Evolutionary conservation across 1,140 invertebrate species (phyloP).

Genomic region (Zaprionus inermis): DNA sequence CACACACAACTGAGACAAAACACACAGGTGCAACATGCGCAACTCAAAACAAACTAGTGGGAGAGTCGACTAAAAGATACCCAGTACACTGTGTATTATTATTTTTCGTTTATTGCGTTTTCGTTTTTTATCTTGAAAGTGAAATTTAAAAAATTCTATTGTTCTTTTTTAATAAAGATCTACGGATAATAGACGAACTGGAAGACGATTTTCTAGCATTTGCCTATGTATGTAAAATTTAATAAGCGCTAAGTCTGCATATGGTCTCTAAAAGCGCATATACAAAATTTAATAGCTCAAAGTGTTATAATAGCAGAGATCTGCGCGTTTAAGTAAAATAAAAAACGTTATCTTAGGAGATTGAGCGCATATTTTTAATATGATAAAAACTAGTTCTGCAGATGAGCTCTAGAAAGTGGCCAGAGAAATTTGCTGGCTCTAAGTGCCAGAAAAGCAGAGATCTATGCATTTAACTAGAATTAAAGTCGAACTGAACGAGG

Average conservation of each 20-base stretch:
- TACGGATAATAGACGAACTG: too few relatives aligned
- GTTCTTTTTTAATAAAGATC: too few relatives aligned
- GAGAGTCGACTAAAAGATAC: background rate
- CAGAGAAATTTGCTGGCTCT: background rate
- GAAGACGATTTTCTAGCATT: too few relatives aligned
- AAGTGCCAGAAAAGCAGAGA: background rate
- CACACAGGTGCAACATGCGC: slow-evolving; percentile 55
- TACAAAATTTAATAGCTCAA: background rate
- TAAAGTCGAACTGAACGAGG: background rate
- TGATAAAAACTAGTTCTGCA: background rate
- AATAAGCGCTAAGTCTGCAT: background rate
- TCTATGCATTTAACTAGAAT: background rate
- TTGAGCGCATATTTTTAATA: too few relatives aligned
- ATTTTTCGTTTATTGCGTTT: too few relatives aligned
- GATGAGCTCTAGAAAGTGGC: background rate
- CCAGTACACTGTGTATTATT: too few relatives aligned
- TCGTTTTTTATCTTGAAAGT: too few relatives aligned
- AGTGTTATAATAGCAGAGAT: too few relatives aligned
- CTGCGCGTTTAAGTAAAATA: too few relatives aligned
- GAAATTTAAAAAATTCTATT: too few relatives aligned
- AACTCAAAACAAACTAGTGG: background rate
- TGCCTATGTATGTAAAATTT: too few relatives aligned
- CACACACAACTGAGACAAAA: slow-evolving; percentile 11
- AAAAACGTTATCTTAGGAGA: too few relatives aligned
- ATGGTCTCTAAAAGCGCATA: background rate